Evolutionary conservation across 2,888 invertebrate genomes (phyloP).

Genomic region (Syrphus vitripennis): DNA sequence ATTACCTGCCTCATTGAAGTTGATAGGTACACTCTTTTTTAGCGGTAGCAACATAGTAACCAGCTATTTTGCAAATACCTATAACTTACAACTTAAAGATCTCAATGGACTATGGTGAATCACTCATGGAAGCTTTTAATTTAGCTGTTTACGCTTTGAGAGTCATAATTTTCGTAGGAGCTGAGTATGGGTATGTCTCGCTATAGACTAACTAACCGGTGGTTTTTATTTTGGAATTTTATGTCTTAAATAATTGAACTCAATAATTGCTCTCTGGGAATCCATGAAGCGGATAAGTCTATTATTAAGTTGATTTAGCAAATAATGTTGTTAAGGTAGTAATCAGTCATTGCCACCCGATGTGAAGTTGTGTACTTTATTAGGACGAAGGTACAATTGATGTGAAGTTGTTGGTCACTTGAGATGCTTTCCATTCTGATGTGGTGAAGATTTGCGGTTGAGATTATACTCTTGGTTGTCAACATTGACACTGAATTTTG

Average conservation of each 20-base stretch:
- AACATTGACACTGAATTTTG: conserved; percentile 16
- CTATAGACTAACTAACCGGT: not conserved
- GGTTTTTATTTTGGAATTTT: conserved; percentile 28
- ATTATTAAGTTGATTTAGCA: conserved; percentile 19
- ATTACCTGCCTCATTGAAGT: conserved; percentile 7
- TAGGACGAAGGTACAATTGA: no score
- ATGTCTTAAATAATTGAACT: conserved; percentile 2
- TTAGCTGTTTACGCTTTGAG: conserved; percentile 18
- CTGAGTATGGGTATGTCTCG: not conserved
- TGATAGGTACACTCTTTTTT: not conserved
- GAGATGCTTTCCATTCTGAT: conserved; percentile 31
- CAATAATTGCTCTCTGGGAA: not conserved
- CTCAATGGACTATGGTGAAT: conserved; percentile 48
- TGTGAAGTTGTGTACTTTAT: not conserved
- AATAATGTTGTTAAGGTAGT: not conserved
- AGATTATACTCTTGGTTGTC: not conserved
- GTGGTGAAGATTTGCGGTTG: not conserved
- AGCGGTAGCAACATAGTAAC: not conserved
- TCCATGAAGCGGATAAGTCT: not conserved
- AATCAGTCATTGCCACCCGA: not conserved
- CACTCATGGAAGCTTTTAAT: conserved; percentile 37
- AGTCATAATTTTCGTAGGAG: not conserved
- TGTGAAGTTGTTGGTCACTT: conserved; percentile 23
- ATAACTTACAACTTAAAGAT: not conserved
- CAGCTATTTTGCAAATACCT: not conserved